Base-by-base conservation (phyloP, 92 coral and sea anemone genomes). In the Heteractis magnifica region DNA sequence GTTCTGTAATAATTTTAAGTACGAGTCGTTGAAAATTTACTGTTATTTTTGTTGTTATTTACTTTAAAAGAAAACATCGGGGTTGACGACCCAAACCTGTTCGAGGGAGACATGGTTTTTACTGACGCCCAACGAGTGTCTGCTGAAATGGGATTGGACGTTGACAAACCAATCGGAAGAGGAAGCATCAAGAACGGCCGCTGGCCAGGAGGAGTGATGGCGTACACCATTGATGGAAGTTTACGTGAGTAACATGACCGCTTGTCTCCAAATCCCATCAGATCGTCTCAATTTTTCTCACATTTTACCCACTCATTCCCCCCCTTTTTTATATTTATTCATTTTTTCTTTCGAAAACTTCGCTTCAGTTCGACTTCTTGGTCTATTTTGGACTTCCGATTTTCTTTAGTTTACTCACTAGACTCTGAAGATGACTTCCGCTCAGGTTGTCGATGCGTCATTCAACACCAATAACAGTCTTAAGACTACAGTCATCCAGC, bases 191-290 rank as follows among this genome's bases (percentile, higher is more conserved):
- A 65, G 64, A 87, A 59, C 51, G 89, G 94, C 50, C 65, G 91
- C 52, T 93, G 97, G 97, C 86, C 81, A 56, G 82, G 87, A 11
- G 97, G 97, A 21, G 89, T 91, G 23, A 52, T 93, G 86, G 81
- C 74, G 20, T 93, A 91, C 86, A 82, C 87, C 48, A 90, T 93
- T 49, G 90, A 81, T 78, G 78, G 88, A 6, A 76, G 90, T 13
- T 83, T 93, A 8, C 56, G 97, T 93, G 79, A 81, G 94, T 84
- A 49, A 5, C 15, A 18, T 12, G 19, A 81, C 8, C 14, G 6
- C 3, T 81, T 14, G 84, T 8, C 44, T 18, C 26, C 1, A 19
- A 4, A 5, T 11, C 16, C n/a, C 65, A 59, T 59, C 65, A 10
- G 7, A 18, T 11, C 5, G 5, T 58, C 64, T 13, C 59, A 9